Evolutionary conservation across 2,888 invertebrate genomes (phyloP).

Genomic region (Pristionchus maxplancki): DNA sequence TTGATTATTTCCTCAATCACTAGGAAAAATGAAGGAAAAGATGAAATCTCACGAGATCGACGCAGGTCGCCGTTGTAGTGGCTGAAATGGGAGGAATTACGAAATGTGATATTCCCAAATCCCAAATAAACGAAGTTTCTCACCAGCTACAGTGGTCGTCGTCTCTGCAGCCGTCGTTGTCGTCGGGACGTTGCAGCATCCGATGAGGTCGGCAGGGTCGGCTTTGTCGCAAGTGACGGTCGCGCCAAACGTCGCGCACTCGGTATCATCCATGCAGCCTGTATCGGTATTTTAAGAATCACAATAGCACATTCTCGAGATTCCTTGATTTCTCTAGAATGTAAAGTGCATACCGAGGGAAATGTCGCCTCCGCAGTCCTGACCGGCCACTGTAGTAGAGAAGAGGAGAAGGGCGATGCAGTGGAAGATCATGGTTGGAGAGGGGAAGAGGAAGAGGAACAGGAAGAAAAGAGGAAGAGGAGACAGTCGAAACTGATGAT

Average conservation of each 20-base stretch:
- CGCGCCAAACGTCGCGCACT: not conserved
- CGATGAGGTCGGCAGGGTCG: not conserved
- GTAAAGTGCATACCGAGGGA: not conserved
- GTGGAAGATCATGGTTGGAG: not conserved
- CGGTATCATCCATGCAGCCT: not conserved
- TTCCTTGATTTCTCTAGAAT: too few species aligned
- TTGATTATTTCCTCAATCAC: not conserved
- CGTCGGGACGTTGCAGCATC: slow-evolving; percentile 9
- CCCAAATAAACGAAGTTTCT: not conserved
- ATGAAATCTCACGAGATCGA: slow-evolving; percentile 6
- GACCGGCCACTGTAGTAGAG: not conserved
- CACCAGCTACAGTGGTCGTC: not conserved
- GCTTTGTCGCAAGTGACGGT: not conserved
- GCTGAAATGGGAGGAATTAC: not conserved
- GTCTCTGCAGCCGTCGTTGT: not conserved
- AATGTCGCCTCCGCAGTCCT: not conserved
- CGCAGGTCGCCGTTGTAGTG: not conserved
- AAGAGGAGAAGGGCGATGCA: not conserved
- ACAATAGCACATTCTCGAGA: too few species aligned
- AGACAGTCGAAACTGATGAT: not conserved
- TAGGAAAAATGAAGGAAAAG: not conserved
- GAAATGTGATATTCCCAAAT: not conserved
- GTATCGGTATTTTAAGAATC: not conserved
- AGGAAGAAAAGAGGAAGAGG: not conserved
- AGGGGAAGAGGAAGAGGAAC: not conserved